phyloP scores from a whole-genome alignment of 2,113 vertebrate genomes.

The Melanostigma gelatinosum region DNA sequence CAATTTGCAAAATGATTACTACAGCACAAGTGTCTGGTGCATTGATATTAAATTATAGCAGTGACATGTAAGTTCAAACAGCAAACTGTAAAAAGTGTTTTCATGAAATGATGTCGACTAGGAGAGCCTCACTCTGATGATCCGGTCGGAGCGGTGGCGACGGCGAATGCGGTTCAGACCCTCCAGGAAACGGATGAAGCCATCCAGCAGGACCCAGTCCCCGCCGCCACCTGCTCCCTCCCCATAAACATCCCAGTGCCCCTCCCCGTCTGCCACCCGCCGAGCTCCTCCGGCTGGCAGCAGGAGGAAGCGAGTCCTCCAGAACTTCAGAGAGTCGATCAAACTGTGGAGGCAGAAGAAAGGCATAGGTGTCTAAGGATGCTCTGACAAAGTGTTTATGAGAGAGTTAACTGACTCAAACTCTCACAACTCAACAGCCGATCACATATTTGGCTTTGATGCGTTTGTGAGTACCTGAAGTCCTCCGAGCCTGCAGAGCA shows the following conservation, averaged over 20 bases:
- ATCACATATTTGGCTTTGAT: not conserved
- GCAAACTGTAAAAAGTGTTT: not conserved
- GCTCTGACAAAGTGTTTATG: not conserved
- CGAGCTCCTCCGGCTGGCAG: slow-evolving; percentile 93
- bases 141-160: slow-evolving; percentile 94
- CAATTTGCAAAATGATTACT: not conserved
- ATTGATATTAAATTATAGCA: not conserved
- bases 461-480: slow-evolving; percentile 86
- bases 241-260: slow-evolving; percentile 93
- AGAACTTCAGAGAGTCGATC: slow-evolving; percentile 97
- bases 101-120: not conserved
- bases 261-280: slow-evolving; percentile 91
- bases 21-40: not conserved
- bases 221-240: slow-evolving; percentile 86
- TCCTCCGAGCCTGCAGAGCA: slow-evolving; percentile 97
- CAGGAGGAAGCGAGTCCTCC: slow-evolving; percentile 95
- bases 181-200: slow-evolving; percentile 97
- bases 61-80: not conserved
- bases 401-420: not conserved
- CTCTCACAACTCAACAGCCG: not conserved
- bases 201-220: slow-evolving; percentile 93
- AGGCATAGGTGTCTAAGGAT: not conserved
- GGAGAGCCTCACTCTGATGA: slow-evolving; percentile 63
- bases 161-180: slow-evolving; percentile 95
- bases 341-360: slow-evolving; percentile 80